A percentile compares a stretch with the other conserved stretches of the same genome.
Conservation (phyloP, 1,140 invertebrate genomes). For the Grapholita molesta region DNA sequence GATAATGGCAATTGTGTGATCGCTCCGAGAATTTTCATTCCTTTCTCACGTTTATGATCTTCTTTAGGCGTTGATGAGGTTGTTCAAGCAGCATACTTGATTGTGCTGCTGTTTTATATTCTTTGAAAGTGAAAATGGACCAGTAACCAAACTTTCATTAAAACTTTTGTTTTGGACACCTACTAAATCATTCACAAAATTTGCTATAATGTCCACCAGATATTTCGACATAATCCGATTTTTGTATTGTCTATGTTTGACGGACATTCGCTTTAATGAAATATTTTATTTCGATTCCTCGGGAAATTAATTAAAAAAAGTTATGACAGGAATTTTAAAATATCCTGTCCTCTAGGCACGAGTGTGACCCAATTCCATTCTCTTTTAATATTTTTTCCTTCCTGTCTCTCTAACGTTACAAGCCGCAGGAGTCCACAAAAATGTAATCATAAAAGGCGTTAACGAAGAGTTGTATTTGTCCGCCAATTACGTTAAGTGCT, state of each 20-base stretch:
- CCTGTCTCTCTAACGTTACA: not conserved
- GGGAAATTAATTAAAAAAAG: not conserved
- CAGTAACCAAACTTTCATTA: too few relatives aligned
- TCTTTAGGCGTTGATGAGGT: not conserved
- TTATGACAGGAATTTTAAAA: not conserved
- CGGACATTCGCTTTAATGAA: not conserved
- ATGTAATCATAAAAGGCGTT: slow-evolving; percentile 16
- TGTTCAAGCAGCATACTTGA: not conserved
- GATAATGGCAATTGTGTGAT: slow-evolving; percentile 41
- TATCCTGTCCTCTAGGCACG: not conserved
- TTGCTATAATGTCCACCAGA: too few relatives aligned
- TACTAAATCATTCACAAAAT: too few relatives aligned
- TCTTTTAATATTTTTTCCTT: not conserved
- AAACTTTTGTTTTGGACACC: too few relatives aligned
- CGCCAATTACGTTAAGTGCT: slow-evolving; percentile 56
- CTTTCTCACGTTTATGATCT: slow-evolving; percentile 26
- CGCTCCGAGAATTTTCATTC: slow-evolving; percentile 29
- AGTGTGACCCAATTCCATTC: not conserved
- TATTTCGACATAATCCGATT: too few relatives aligned
- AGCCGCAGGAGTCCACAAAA: slow-evolving; percentile 11
- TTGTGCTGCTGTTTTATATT: not conserved
- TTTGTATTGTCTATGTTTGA: too few relatives aligned
- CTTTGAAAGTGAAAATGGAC: not conserved
- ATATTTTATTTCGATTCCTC: not conserved
- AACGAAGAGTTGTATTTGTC: slow-evolving; percentile 21